Percentiles rank a stretch among this genome's conserved stretches.
Conservation (phyloP, 2,797 vertebrate species). For the Mus caroli region DNA sequence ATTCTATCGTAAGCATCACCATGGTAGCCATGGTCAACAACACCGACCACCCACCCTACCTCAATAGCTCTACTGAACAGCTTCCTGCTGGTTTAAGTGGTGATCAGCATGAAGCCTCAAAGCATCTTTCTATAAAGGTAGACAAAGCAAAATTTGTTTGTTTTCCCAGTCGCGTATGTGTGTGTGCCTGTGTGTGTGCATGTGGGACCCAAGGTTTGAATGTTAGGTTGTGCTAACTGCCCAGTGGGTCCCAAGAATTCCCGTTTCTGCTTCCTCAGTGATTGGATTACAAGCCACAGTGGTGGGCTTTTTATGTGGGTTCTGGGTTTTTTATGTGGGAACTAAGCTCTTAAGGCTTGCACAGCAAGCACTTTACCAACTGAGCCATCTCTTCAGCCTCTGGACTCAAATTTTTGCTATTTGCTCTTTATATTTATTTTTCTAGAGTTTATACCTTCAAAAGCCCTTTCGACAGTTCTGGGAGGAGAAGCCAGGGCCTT, state of each 20-base stretch:
- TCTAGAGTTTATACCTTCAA: not conserved
- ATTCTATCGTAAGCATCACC: conserved; percentile 50
- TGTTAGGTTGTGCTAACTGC: not conserved
- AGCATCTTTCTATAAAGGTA: conserved; percentile 50
- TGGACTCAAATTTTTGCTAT: not conserved
- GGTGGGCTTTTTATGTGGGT: not conserved
- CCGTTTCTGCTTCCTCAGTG: not conserved
- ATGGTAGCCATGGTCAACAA: conserved; percentile 77
- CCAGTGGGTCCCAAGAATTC: not conserved
- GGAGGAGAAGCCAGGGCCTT: not conserved
- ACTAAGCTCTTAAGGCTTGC: not conserved
- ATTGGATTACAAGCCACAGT: too few relatives aligned
- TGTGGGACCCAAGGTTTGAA: too few relatives aligned
- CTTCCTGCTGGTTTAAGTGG: not conserved
- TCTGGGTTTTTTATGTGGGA: not conserved
- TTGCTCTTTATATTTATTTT: not conserved
- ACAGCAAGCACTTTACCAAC: not conserved
- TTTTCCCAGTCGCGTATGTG: not conserved
- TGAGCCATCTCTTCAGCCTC: not conserved
- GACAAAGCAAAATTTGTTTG: not conserved
- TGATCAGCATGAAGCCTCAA: not conserved
- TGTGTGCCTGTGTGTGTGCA: not conserved
- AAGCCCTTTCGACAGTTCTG: not conserved
- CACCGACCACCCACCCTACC: not conserved
- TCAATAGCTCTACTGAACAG: conserved; percentile 30